These are phyloP conservation scores for Entomyzon cyanotis DNA, from an alignment of 2,113 vertebrate genomes.

Conservation along the genomic window DNA sequence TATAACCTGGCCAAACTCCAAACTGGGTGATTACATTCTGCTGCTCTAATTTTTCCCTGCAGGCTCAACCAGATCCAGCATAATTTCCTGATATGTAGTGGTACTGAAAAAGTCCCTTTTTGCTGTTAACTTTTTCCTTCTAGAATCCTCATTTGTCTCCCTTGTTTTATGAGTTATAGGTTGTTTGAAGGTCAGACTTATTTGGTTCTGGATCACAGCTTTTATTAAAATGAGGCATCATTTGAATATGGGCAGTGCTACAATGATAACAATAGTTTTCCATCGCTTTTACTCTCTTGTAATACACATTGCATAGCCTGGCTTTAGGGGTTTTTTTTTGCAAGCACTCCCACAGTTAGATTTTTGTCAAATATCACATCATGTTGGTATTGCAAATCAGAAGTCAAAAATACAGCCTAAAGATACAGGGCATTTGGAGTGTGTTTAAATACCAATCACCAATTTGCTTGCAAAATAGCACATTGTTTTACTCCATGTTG, in stretches of 20 bases:
- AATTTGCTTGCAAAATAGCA: not conserved
- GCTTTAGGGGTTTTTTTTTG: not conserved
- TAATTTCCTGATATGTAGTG: not conserved
- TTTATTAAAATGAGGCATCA: not conserved
- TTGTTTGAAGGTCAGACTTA: not conserved
- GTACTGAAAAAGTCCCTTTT: not conserved
- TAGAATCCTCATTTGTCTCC: not conserved
- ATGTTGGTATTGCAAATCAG: not conserved
- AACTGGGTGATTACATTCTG: not conserved
- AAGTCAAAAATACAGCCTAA: not conserved
- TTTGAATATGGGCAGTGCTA: not conserved
- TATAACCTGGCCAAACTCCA: not conserved
- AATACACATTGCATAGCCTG: not conserved
- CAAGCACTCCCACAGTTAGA: not conserved
- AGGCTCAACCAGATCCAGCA: not conserved
- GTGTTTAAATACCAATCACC: not conserved
- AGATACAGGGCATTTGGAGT: not conserved
- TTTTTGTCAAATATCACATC: not conserved
- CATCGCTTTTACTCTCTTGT: not conserved
- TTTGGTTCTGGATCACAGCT: not conserved
- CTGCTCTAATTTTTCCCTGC: not conserved
- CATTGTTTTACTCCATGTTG: not conserved
- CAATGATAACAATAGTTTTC: not conserved
- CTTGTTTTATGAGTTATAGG: not conserved
- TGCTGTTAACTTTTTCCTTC: not conserved